Conservation (phyloP, 2,888 invertebrate genomes). For the Lomographa bimaculata region DNA sequence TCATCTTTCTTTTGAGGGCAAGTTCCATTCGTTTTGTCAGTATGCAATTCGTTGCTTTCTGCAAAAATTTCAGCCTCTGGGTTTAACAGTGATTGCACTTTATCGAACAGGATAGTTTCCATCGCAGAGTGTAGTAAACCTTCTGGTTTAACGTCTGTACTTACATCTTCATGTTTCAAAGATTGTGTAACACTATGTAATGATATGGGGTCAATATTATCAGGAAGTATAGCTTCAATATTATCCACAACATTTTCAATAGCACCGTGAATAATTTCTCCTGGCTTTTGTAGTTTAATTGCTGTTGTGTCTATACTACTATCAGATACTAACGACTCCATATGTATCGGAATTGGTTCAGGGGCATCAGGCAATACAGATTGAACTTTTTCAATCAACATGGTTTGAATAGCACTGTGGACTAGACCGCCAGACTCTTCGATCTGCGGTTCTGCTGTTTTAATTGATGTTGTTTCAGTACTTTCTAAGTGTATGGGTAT, state of each 20-base stretch:
- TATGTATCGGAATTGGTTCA: constrained; percentile 19
- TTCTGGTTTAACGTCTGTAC: too few species aligned
- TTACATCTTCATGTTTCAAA: constrained; percentile 1
- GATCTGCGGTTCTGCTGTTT: neutral
- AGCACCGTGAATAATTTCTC: too few species aligned
- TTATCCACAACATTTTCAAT: too few species aligned
- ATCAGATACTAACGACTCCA: too few species aligned
- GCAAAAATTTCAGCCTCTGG: constrained; percentile 15
- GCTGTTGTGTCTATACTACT: neutral
- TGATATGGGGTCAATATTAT: too few species aligned
- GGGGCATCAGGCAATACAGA: constrained; percentile 25
- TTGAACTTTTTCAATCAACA: constrained; percentile 34
- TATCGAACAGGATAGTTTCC: constrained; percentile 18
- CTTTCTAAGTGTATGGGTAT: constrained; percentile 22
- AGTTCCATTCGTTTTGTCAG: too few species aligned
- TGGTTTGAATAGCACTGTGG: constrained; percentile 24
- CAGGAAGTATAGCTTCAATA: too few species aligned
- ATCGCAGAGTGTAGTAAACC: constrained; percentile 6
- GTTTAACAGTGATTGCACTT: constrained; percentile 11
- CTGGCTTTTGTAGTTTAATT: too few species aligned
- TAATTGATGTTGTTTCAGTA: constrained; percentile 7
- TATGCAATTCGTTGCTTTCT: too few species aligned
- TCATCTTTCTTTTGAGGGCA: constrained; percentile 7
- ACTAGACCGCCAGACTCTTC: constrained; percentile 18
- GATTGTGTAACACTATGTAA: constrained; percentile 1